Conservation (phyloP, 2,888 invertebrate species). For the Clanis bilineata region DNA sequence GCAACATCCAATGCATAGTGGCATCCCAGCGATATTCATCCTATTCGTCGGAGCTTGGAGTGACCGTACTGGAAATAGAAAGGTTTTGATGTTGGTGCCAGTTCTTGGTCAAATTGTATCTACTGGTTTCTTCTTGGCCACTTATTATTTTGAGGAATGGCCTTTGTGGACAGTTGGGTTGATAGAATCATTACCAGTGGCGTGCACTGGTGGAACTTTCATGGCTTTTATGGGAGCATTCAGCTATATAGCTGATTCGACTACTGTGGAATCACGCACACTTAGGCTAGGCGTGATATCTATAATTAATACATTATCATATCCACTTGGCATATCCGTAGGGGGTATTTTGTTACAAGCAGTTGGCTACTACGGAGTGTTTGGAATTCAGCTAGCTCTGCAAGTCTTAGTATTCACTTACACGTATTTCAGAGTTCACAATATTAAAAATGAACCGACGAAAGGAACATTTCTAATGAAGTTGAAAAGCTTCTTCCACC, state of each 20-base stretch:
- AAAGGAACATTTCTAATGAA: slow-evolving; percentile 50
- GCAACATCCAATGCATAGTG: slow-evolving; percentile 78
- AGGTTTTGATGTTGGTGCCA: slow-evolving; percentile 80
- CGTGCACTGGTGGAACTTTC: slow-evolving; percentile 82
- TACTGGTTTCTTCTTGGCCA: slow-evolving; percentile 74
- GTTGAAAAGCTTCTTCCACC: slow-evolving; percentile 57
- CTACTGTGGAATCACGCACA: slow-evolving; percentile 82
- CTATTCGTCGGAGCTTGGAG: slow-evolving; percentile 85
- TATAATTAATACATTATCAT: slow-evolving; percentile 73
- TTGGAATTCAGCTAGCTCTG: slow-evolving; percentile 53
- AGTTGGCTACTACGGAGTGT: slow-evolving; percentile 73
- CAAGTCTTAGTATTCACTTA: slow-evolving; percentile 62
- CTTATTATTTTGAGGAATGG: slow-evolving; percentile 81
- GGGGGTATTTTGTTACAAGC: slow-evolving; percentile 76
- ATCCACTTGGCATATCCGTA: slow-evolving; percentile 74
- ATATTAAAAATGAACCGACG: slow-evolving; percentile 50
- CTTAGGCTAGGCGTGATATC: slow-evolving; percentile 83
- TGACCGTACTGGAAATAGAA: slow-evolving; percentile 81
- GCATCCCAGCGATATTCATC: slow-evolving; percentile 80
- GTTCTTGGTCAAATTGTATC: slow-evolving; percentile 80
- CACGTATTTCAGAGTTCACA: slow-evolving; percentile 59
- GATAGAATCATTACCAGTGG: slow-evolving; percentile 78
- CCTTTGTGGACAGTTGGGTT: slow-evolving; percentile 78
- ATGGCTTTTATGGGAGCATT: slow-evolving; percentile 82
- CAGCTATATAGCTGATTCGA: slow-evolving; percentile 83